Conservation (phyloP, 1,140 invertebrate species). For the Charaxes varanes region DNA sequence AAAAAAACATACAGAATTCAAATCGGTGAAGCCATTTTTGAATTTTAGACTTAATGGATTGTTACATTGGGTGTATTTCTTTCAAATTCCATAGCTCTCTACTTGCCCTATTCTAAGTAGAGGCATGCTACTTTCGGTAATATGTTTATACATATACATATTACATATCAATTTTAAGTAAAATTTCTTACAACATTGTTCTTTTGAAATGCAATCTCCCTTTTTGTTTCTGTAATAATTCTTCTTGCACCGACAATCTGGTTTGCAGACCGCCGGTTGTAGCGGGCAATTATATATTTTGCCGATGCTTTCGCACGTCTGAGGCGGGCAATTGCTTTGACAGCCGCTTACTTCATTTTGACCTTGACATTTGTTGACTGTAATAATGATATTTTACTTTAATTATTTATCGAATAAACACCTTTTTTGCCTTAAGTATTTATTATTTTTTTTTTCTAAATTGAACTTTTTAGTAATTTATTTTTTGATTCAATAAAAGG, state of each 20-base stretch:
- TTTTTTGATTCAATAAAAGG: no score
- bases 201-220: slow-evolving; percentile 10
- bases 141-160: no score
- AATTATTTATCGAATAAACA: slow-evolving; percentile 16
- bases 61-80: no score
- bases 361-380: slow-evolving; percentile 9
- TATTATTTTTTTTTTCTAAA: no score
- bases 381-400: background rate
- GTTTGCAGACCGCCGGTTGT: slow-evolving; percentile 8
- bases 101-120: no score
- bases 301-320: slow-evolving; percentile 32
- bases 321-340: slow-evolving; percentile 8
- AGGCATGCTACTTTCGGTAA: no score
- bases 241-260: slow-evolving; percentile 11
- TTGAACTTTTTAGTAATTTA: no score
- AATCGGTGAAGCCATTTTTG: no score
- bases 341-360: slow-evolving; percentile 15
- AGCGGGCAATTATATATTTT: slow-evolving; percentile 17
- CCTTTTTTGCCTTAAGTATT: slow-evolving; percentile 23
- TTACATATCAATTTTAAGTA: no score
- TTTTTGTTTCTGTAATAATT: slow-evolving; percentile 9
- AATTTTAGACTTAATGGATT: no score
- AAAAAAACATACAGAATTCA: no score
- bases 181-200: slow-evolving; percentile 20
- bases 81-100: no score